These are phyloP conservation scores for Cantharis rufa DNA, from an alignment of 2,888 invertebrate genomes.

Conservation along the genomic window DNA sequence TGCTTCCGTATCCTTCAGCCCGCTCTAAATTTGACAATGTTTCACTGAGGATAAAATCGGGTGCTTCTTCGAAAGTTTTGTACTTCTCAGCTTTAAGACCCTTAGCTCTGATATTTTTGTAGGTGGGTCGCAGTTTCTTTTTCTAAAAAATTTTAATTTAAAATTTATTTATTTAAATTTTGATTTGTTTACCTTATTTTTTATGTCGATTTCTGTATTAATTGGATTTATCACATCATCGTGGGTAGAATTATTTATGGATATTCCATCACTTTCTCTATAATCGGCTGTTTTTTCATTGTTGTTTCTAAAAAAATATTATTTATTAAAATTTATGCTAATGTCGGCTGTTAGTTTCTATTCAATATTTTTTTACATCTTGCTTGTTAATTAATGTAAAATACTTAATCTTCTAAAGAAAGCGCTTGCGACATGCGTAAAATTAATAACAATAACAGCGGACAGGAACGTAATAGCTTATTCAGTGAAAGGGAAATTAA, in stretches of 20 bases:
- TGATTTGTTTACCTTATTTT: background rate
- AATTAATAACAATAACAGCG: background rate
- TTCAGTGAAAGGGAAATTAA: background rate
- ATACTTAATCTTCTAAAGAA: background rate
- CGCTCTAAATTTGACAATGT: background rate
- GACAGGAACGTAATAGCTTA: background rate
- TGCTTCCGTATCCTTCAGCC: slow-evolving; percentile 2
- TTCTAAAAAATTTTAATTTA: background rate
- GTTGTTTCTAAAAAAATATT: background rate
- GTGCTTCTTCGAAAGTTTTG: background rate
- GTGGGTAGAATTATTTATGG: background rate
- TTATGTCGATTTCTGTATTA: background rate
- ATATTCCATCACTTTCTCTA: background rate
- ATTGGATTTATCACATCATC: background rate
- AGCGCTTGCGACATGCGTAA: background rate
- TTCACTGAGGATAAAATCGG: background rate
- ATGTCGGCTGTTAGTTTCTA: background rate
- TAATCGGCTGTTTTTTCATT: background rate
- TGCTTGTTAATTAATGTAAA: background rate
- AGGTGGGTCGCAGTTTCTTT: background rate
- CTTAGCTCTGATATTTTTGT: background rate
- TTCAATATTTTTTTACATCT: background rate
- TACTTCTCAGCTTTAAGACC: background rate
- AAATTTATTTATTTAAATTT: background rate
- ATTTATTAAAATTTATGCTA: background rate